Evolutionary conservation across 2,113 vertebrate genomes (phyloP).

Genomic region (Mesocricetus auratus): DNA sequence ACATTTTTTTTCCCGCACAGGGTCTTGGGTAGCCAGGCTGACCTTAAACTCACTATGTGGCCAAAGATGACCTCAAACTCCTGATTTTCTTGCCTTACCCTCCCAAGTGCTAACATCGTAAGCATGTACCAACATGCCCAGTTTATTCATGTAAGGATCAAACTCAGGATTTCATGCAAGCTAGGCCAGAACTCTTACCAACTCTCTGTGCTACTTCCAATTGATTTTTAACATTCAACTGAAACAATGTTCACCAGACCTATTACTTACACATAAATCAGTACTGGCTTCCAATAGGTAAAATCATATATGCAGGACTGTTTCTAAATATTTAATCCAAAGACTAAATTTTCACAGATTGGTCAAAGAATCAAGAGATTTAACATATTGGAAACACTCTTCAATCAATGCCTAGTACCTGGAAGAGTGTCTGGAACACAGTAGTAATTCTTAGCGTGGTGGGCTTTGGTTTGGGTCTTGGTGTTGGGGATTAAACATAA

Average conservation of each 20-base stretch:
- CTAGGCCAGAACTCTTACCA: background rate
- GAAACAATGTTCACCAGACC: slow-evolving; percentile 18
- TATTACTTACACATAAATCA: slow-evolving; percentile 37
- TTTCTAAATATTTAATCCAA: slow-evolving; percentile 44
- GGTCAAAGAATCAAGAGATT: slow-evolving; percentile 28
- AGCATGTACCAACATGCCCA: background rate
- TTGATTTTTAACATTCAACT: background rate
- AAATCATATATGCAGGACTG: slow-evolving; percentile 27
- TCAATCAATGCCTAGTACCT: background rate
- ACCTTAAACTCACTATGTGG: background rate
- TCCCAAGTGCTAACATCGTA: background rate
- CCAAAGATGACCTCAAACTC: background rate
- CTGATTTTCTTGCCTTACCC: background rate
- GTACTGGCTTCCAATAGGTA: slow-evolving; percentile 54
- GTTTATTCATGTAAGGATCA: background rate
- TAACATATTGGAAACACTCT: background rate
- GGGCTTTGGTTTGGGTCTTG: background rate
- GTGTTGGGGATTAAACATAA: background rate
- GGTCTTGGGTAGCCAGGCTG: background rate
- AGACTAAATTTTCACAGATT: background rate
- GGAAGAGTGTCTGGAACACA: slow-evolving; percentile 34
- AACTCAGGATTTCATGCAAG: background rate
- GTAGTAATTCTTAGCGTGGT: background rate
- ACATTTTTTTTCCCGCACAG: slow-evolving; percentile 10
- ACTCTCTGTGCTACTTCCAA: background rate